phyloP scores from a whole-genome alignment of 2,888 invertebrate species.

The Sarcophaga carnaria region DNA sequence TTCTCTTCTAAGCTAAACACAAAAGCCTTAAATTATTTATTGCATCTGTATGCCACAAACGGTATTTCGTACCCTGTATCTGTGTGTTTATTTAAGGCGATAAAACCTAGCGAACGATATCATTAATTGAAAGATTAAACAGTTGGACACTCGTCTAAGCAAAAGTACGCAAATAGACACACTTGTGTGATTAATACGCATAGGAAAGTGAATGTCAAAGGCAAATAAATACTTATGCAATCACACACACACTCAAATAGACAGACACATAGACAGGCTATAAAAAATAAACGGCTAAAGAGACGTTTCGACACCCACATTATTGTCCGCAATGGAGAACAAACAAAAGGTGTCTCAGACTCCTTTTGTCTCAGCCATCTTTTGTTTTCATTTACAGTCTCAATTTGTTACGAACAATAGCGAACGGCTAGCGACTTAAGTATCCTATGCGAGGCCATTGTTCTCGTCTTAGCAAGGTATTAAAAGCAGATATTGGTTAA shows the following conservation, averaged over 20 bases:
- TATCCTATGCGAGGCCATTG: conserved; percentile 3
- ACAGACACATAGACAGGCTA: conserved; percentile 1
- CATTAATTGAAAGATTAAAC: conserved; percentile 21
- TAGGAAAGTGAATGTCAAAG: background rate
- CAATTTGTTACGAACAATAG: background rate
- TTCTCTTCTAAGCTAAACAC: background rate
- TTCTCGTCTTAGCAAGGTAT: conserved; percentile 1
- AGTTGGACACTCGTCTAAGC: conserved; percentile 14
- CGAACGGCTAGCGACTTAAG: background rate
- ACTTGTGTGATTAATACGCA: conserved; percentile 8
- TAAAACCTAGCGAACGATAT: conserved; percentile 13
- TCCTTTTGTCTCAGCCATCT: background rate
- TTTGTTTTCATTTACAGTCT: too few species aligned
- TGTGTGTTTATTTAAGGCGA: background rate
- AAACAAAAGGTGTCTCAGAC: conserved; percentile 25
- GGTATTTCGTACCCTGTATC: background rate
- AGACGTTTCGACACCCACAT: background rate
- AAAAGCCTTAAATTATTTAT: background rate
- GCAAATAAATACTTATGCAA: too few species aligned
- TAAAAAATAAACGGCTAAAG: too few species aligned
- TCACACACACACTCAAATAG: background rate
- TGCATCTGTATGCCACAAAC: background rate
- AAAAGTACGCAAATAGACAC: background rate
- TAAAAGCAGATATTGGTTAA: conserved; percentile 31
- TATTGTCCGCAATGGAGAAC: background rate